Base-by-base conservation (phyloP, 1,140 invertebrate genomes). In the Manduca sexta region DNA sequence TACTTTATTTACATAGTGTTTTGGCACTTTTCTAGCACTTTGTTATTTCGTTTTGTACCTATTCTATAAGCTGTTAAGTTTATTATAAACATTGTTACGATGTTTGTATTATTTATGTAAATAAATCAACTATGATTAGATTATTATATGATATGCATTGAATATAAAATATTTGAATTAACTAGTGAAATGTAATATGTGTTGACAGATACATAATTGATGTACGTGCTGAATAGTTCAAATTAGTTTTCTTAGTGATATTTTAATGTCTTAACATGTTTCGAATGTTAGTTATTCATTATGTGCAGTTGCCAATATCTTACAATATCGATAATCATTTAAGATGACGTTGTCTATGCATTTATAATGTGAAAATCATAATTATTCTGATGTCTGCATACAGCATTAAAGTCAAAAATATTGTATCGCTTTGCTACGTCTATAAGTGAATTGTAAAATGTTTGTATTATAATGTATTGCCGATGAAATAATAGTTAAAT, bases 91-190 rank as follows among this genome's bases (percentile, higher is more conserved):
- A 79, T 82, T 79, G 81, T 84, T 84, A 53, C 56, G 69, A 79
- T 77, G 72, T 81, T 76, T 84, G 80, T 82, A 84, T 78, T 84
- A 79, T 81, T 80, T 77, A 71, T 84, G 77, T 84, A 82, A 73
- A 82, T 84, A 84, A 60, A 59, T 53, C 64, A 58, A 53, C 56
- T 65, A 21, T 76, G 78, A 71, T 81, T 30, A 78, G 74, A 64
- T 39, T 67, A 77, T 75, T 73, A 64, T 77, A 75, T 63, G 39
- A 59, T 61, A 31, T 60, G 50, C 58, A 63, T 70, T 64, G 46
- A 66, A 70, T 70, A 69, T 60, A 40, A 56, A 66, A 72, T 72
- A 68, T 63, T 62, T 60, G 56, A 65, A 61, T 61, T 53, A 57
- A 58, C 56, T 75, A 77, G 71, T 39, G 34, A 74, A 76, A 70